Conservation (phyloP, 2,113 vertebrate species). For the Syrrhaptes paradoxus region DNA sequence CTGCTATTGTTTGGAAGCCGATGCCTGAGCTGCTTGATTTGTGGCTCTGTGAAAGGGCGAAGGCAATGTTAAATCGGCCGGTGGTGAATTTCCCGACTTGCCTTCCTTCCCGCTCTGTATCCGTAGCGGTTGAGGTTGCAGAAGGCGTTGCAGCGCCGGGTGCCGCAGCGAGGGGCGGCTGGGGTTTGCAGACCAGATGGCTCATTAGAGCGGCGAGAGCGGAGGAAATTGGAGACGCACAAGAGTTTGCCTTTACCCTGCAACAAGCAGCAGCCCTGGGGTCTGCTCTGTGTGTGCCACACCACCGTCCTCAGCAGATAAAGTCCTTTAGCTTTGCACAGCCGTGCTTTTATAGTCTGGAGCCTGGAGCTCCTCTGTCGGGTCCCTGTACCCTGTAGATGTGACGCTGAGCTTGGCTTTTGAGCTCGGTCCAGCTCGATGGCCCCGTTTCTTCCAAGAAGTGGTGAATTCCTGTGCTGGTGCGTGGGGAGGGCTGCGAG, state of each 20-base stretch:
- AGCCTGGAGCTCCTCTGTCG: not conserved
- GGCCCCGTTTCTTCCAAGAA: not conserved
- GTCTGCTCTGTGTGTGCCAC: not conserved
- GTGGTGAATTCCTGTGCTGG: fast-evolving
- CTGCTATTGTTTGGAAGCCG: not conserved
- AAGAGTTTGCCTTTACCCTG: not conserved
- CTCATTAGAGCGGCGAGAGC: conserved; percentile 37
- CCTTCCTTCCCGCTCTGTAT: not conserved
- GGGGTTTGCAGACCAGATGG: conserved; percentile 27
- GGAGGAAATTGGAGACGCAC: conserved; percentile 35
- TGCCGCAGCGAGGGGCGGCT: not conserved
- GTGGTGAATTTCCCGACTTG: not conserved
- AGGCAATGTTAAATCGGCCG: fast-evolving
- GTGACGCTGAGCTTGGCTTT: not conserved
- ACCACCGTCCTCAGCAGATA: not conserved
- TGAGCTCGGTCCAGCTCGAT: not conserved
- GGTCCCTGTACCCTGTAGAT: not conserved
- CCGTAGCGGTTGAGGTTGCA: not conserved
- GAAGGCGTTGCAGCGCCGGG: not conserved
- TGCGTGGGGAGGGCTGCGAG: not conserved
- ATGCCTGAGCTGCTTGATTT: not conserved
- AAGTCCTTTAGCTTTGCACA: not conserved
- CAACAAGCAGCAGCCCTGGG: conserved; percentile 7
- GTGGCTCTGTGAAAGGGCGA: not conserved
- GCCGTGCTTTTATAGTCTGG: not conserved